Conservation (phyloP, 2,797 vertebrate species). For the Protonibea diacanthus region DNA sequence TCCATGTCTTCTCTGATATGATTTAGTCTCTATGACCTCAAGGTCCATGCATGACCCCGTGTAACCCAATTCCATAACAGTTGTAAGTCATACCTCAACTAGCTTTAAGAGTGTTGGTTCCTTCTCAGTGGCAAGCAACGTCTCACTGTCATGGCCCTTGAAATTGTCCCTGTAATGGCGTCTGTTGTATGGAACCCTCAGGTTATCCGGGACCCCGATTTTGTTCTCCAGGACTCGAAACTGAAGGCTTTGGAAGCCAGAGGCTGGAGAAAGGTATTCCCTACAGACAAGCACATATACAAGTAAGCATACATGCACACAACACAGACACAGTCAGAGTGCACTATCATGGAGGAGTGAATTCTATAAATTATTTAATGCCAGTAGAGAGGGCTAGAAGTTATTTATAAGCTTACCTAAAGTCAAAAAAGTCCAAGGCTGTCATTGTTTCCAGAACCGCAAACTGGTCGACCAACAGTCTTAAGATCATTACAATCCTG, state of each 20-base stretch:
- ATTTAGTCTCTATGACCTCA: no score
- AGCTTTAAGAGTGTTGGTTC: slow-evolving; percentile 92
- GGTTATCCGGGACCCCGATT: slow-evolving; percentile 92
- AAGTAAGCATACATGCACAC: slow-evolving; percentile 10
- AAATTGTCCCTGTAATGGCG: slow-evolving; percentile 95
- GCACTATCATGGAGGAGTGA: slow-evolving; percentile 1
- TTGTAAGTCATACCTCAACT: slow-evolving; percentile 88
- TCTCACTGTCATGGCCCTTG: slow-evolving; percentile 89
- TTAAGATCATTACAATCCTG: slow-evolving; percentile 93
- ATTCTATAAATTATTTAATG: slow-evolving; percentile 36
- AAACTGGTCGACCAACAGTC: slow-evolving; percentile 94
- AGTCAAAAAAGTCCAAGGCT: slow-evolving; percentile 96
- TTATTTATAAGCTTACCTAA: slow-evolving; percentile 86
- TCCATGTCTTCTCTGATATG: no score
- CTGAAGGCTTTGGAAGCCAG: slow-evolving; percentile 97
- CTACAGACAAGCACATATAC: slow-evolving; percentile 73
- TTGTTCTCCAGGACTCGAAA: slow-evolving; percentile 98
- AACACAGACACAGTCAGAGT: not conserved
- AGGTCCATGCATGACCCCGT: no score
- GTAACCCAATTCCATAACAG: no score
- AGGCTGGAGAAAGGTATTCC: slow-evolving; percentile 92
- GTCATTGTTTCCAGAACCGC: slow-evolving; percentile 97
- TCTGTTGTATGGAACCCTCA: slow-evolving; percentile 95
- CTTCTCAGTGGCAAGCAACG: slow-evolving; percentile 87
- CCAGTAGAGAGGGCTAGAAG: not conserved